phyloP scores from a whole-genome alignment of 2,797 vertebrate species.

The Myiotriccus ornatus region DNA sequence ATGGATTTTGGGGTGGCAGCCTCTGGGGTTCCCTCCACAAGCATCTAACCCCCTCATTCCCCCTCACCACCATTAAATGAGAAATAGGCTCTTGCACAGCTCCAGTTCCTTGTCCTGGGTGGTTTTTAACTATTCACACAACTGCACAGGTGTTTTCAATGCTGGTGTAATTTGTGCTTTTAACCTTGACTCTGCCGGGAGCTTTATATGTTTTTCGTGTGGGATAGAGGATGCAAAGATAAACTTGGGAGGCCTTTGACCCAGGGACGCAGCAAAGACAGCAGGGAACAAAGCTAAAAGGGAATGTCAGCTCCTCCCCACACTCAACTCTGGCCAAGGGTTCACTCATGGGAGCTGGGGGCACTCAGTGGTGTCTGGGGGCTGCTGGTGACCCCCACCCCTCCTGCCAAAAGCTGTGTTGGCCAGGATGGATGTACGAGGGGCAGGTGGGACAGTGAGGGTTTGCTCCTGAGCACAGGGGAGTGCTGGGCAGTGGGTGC shows the following conservation, averaged over 20 bases:
- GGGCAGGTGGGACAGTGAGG: neutral
- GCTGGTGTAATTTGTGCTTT: neutral
- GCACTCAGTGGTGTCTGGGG: neutral
- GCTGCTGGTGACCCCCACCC: neutral
- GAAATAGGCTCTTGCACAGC: neutral
- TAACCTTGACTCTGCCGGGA: neutral
- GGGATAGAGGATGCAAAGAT: neutral
- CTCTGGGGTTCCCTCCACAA: neutral
- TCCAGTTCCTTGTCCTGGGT: neutral
- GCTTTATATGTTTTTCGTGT: neutral
- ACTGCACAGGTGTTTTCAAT: neutral
- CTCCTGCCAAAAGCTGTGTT: neutral
- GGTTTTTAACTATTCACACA: neutral
- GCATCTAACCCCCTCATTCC: neutral
- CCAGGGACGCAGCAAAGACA: neutral
- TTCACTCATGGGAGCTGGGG: rapidly evolving
- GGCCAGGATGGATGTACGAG: rapidly evolving
- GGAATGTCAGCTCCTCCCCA: neutral
- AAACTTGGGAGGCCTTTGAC: neutral
- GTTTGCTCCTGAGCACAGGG: neutral
- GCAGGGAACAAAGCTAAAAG: neutral
- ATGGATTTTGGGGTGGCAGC: neutral
- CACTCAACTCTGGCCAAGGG: rapidly evolving
- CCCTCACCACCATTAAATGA: neutral
- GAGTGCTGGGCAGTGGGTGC: neutral